Evolutionary conservation across 1,140 invertebrate species (phyloP).

Genomic region (Phthorimaea operculella): DNA sequence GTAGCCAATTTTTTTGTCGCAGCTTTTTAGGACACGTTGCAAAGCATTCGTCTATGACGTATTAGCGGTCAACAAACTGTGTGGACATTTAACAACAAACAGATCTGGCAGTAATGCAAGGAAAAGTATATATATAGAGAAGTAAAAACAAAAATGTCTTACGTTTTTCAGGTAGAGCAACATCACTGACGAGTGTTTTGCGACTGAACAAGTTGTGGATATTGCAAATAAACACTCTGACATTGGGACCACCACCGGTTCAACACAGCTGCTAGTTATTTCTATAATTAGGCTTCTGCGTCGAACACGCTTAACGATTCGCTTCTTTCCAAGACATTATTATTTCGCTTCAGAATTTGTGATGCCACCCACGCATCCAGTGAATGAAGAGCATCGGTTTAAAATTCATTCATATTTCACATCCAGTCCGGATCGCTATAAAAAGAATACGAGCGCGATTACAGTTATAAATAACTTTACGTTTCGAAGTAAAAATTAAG

Average conservation of each 20-base stretch:
- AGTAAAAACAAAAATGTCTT: constrained; percentile 12
- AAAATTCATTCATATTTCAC: no score
- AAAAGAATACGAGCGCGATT: no score
- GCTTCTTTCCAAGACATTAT: neutral
- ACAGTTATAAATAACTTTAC: no score
- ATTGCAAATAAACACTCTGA: constrained; percentile 5
- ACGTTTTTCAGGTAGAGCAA: constrained; percentile 32
- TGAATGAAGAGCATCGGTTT: no score
- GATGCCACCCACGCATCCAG: no score
- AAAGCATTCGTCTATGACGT: no score
- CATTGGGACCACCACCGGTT: neutral
- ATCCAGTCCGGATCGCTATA: no score
- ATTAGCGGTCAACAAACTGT: neutral
- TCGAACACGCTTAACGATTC: neutral
- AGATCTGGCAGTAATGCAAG: no score
- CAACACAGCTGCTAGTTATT: neutral
- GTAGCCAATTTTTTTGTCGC: neutral
- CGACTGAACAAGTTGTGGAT: constrained; percentile 6
- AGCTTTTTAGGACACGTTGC: neutral
- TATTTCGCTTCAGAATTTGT: no score
- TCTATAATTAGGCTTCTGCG: constrained; percentile 2
- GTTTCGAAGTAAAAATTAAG: no score
- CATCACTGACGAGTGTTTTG: constrained; percentile 16
- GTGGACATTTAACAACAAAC: neutral
- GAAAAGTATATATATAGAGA: neutral